Conservation (phyloP, 1,140 invertebrate genomes). For the Copidosoma floridanum region DNA sequence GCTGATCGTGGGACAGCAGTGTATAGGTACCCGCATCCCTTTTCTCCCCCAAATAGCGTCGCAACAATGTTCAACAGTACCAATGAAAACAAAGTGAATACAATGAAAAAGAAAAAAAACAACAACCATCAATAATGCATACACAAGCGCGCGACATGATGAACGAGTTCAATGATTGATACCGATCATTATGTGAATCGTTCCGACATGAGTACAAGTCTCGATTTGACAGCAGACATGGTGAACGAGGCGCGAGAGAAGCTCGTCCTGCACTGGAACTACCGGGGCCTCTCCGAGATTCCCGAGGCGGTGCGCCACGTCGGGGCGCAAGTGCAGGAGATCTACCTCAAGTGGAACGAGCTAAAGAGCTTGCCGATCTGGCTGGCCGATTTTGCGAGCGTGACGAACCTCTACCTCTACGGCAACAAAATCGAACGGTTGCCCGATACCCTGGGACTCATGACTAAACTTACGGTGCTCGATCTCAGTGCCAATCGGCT, state of each 20-base stretch:
- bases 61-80: too few species aligned
- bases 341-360: conserved; percentile 48
- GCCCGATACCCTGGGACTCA: conserved; percentile 34
- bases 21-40: too few species aligned
- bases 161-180: too few species aligned
- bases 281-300: conserved; percentile 37
- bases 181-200: too few species aligned
- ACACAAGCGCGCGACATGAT: too few species aligned
- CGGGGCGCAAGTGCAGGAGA: conserved; percentile 39
- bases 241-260: conserved; percentile 41
- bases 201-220: conserved; percentile 39
- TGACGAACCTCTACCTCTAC: conserved; percentile 45
- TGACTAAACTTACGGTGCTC: conserved; percentile 37
- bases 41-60: too few species aligned
- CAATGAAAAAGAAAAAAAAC: too few species aligned
- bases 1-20: too few species aligned
- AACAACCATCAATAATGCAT: too few species aligned
- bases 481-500: conserved; percentile 44
- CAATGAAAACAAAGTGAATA: too few species aligned
- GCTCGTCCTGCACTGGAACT: conserved; percentile 48
- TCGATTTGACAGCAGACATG: conserved; percentile 33
- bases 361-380: conserved; percentile 40
- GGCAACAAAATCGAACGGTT: conserved; percentile 41
- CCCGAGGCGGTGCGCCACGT: conserved; percentile 36
- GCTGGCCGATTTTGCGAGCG: conserved; percentile 40